A percentile compares a stretch with the other conserved stretches of the same genome.
Conservation (phyloP, 2,888 invertebrate genomes). For the Isoperla grammatica region DNA sequence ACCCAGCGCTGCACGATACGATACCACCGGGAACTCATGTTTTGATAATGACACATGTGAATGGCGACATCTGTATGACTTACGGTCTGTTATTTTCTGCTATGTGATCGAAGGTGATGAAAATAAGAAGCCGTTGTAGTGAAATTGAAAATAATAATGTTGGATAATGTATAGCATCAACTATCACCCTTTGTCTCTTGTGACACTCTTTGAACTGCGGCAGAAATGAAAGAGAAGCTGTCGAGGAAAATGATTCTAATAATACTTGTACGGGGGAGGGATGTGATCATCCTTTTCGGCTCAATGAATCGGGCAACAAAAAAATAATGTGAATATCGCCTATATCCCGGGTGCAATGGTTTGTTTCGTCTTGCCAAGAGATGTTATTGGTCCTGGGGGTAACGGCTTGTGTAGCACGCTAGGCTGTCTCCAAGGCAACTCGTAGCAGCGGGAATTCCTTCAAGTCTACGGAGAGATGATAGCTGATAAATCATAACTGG, state of each 20-base stretch:
- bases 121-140: neutral
- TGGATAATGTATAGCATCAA: neutral
- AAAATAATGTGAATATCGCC: neutral
- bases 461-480: too few species aligned
- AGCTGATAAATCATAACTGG: too few species aligned
- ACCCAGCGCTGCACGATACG: constrained; percentile 1
- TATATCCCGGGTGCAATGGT: constrained; percentile 8
- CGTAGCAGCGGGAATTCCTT: too few species aligned
- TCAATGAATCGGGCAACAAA: neutral
- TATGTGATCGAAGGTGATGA: constrained; percentile 7
- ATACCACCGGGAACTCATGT: constrained; percentile 12
- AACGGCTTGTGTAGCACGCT: neutral
- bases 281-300: neutral
- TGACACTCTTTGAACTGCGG: constrained; percentile 1
- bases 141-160: constrained; percentile 2
- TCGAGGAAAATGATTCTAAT: constrained; percentile 9
- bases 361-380: constrained; percentile 3
- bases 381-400: neutral
- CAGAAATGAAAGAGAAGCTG: neutral
- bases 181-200: too few species aligned
- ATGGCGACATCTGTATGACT: constrained; percentile 17
- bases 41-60: constrained; percentile 18
- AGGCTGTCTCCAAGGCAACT: too few species aligned
- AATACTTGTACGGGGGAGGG: neutral
- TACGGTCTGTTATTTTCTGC: neutral